Evolutionary conservation across 2,113 vertebrate species (phyloP).

Genomic region (Ammodytes dubius): DNA sequence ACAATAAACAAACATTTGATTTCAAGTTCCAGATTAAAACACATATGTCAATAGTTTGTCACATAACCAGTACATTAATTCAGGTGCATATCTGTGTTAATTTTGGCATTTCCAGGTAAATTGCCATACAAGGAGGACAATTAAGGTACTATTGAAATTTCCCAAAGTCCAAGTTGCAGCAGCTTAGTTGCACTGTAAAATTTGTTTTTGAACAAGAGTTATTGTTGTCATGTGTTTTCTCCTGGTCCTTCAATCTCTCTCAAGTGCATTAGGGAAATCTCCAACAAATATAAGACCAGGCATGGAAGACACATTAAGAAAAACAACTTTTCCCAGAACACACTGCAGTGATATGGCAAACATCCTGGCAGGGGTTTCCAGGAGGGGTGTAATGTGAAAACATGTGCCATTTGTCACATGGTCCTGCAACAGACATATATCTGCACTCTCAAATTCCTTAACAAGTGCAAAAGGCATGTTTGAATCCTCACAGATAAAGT

Average conservation of each 20-base stretch:
- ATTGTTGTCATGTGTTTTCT: no score
- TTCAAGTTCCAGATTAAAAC: no score
- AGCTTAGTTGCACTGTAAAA: not conserved
- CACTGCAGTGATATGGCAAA: not conserved
- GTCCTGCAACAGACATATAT: not conserved
- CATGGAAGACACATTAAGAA: not conserved
- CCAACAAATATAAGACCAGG: not conserved
- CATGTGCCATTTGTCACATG: constrained; percentile 3
- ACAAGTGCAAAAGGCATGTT: not conserved
- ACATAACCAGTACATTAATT: no score
- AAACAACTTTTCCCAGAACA: constrained; percentile 7
- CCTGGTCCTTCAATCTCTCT: not conserved
- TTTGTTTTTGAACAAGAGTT: not conserved
- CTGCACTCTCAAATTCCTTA: not conserved
- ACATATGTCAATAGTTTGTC: no score
- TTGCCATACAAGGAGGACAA: no score
- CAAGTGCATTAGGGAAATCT: constrained; percentile 5
- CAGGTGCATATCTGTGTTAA: no score
- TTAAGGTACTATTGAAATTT: no score
- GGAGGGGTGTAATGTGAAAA: not conserved
- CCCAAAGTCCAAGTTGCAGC: not conserved
- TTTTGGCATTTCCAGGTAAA: no score
- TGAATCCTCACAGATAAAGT: not conserved
- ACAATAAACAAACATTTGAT: no score
- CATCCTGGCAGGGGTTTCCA: not conserved